Evolutionary conservation across 2,888 invertebrate species (phyloP).

Genomic region (Parascotia fuliginaria): DNA sequence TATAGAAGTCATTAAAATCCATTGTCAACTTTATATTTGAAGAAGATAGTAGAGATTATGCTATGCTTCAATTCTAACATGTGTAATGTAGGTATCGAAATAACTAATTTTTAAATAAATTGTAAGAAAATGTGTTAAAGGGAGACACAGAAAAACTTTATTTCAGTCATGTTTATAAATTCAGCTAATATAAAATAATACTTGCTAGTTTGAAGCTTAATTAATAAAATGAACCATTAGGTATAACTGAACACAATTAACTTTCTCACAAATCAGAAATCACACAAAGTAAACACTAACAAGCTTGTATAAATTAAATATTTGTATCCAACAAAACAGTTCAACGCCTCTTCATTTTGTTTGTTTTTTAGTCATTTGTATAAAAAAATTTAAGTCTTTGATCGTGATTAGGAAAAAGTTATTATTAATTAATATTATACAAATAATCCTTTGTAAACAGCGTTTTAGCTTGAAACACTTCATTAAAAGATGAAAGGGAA

Average conservation of each 20-base stretch:
- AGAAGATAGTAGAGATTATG: too few species aligned
- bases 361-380: constrained; percentile 8
- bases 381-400: constrained; percentile 26
- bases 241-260: background rate
- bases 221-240: background rate
- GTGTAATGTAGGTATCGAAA: too few species aligned
- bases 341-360: constrained; percentile 14
- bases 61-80: too few species aligned
- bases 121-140: too few species aligned
- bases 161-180: too few species aligned
- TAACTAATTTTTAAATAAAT: too few species aligned
- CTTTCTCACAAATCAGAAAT: background rate
- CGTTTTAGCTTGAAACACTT: constrained; percentile 48
- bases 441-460: constrained; percentile 34
- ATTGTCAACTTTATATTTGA: too few species aligned
- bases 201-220: too few species aligned
- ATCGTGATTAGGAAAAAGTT: constrained; percentile 38
- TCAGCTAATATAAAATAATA: too few species aligned
- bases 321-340: constrained; percentile 13
- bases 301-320: constrained; percentile 4
- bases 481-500: constrained; percentile 58
- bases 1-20: too few species aligned
- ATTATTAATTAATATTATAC: constrained; percentile 28
- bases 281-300: constrained; percentile 1
- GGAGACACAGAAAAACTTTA: too few species aligned